Conservation (phyloP, 2,888 invertebrate species). For the Mesorhabditis spiculigera region DNA sequence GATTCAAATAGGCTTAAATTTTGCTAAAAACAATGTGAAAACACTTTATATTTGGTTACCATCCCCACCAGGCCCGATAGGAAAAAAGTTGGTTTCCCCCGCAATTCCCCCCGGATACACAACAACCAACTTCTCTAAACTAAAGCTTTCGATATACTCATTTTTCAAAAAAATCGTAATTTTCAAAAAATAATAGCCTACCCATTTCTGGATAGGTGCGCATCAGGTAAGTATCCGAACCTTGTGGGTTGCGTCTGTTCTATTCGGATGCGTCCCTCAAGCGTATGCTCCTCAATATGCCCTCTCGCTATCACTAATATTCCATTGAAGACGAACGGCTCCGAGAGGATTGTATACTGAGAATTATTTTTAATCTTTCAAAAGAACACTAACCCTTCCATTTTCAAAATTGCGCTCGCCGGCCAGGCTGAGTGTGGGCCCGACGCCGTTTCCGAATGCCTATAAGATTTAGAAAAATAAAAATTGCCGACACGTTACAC, state of each 20-base stretch:
- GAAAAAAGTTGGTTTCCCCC: no score
- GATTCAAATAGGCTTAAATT: no score
- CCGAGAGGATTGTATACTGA: background rate
- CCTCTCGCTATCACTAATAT: background rate
- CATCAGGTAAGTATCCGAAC: background rate
- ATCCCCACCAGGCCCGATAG: no score
- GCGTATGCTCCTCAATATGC: background rate
- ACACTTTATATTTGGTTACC: no score
- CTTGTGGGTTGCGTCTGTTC: background rate
- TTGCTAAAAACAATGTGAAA: no score
- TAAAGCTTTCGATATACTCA: no score
- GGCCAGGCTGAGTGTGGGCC: background rate
- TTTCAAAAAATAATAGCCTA: no score
- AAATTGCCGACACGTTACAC: no score
- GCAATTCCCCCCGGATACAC: no score
- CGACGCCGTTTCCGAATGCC: background rate
- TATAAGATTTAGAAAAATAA: background rate
- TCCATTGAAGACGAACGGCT: constrained; percentile 1
- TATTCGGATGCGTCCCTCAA: background rate
- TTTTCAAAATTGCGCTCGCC: background rate
- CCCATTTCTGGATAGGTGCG: no score
- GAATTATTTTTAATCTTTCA: background rate
- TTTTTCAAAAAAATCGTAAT: no score
- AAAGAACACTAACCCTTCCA: background rate
- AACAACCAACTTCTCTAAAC: no score